Evolutionary conservation across 2,113 vertebrate species (phyloP).

Genomic region (Grammomys surdaster): DNA sequence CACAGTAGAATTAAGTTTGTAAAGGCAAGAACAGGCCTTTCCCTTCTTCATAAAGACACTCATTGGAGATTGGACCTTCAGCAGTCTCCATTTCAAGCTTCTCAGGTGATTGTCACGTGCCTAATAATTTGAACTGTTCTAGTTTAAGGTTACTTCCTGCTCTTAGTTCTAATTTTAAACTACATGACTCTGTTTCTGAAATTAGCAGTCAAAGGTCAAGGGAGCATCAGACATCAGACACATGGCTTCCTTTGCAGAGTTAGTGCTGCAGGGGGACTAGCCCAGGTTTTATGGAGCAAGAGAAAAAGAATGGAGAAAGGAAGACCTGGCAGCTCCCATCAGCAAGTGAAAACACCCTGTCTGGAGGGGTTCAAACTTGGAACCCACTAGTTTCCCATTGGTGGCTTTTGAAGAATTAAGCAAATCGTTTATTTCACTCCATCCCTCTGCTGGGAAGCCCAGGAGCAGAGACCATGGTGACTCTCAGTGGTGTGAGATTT

Average conservation of each 20-base stretch:
- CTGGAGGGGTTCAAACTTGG: not conserved
- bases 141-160: not conserved
- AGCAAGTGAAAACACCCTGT: not conserved
- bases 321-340: not conserved
- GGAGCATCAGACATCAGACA: not conserved
- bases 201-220: not conserved
- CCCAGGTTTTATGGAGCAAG: not conserved
- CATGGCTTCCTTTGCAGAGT: not conserved
- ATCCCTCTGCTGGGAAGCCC: not conserved
- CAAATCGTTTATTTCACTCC: not conserved
- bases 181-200: not conserved
- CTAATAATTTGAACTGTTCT: not conserved
- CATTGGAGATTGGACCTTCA: not conserved
- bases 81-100: not conserved
- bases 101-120: not conserved
- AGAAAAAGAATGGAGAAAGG: not conserved
- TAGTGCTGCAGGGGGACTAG: not conserved
- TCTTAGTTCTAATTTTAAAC: slow-evolving; percentile 38
- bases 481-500: not conserved
- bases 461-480: not conserved
- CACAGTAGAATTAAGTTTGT: not conserved
- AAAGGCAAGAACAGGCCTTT: not conserved
- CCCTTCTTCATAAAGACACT: not conserved
- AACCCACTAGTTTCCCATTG: not conserved
- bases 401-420: slow-evolving; percentile 31